Evolutionary conservation across 2,888 invertebrate species (phyloP), one percentile per base, ranked within the genome.

Genomic region (Globia sparganii): DNA sequence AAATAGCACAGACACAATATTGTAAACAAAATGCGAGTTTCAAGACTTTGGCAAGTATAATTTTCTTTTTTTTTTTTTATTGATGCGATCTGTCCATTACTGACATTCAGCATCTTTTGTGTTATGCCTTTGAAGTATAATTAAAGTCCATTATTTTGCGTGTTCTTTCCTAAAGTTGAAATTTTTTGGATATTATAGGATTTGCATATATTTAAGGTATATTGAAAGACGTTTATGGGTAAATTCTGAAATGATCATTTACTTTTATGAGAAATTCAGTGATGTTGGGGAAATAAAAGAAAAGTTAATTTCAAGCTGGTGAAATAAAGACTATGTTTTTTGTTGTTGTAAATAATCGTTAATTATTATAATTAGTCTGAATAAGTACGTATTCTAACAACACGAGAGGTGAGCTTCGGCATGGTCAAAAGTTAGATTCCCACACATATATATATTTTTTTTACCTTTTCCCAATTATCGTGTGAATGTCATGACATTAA

Each of bases 21-120:
- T 74, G 21, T 37, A n/a, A 81, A 61, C 53, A 56, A 78, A 74
- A 74, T 37, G 11, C 8, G 59, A 66, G 65, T 61, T 53, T 21
- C 13, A 28, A 61, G 28, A n/a, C 34, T 53, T 70, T 28, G 13
- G 34, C 0, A 74, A 72, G 59, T 59, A 74, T 74, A 74, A 74
- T 78, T 81, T 66, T 43, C n/a, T n/a, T n/a, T n/a, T n/a, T n/a
- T n/a, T n/a, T n/a, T n/a, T n/a, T n/a, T n/a, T n/a, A n/a, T n/a
- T n/a, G n/a, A n/a, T n/a, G n/a, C n/a, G n/a, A n/a, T n/a, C n/a
- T n/a, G n/a, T n/a, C n/a, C n/a, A n/a, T n/a, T n/a, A n/a, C n/a
- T n/a, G n/a, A n/a, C n/a, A n/a, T n/a, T n/a, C n/a, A n/a, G n/a
- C n/a, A n/a, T n/a, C n/a, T n/a, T n/a, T n/a, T n/a, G n/a, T n/a